Conservation (phyloP, 2,888 invertebrate species). For the Hanleya hanleyi region DNA sequence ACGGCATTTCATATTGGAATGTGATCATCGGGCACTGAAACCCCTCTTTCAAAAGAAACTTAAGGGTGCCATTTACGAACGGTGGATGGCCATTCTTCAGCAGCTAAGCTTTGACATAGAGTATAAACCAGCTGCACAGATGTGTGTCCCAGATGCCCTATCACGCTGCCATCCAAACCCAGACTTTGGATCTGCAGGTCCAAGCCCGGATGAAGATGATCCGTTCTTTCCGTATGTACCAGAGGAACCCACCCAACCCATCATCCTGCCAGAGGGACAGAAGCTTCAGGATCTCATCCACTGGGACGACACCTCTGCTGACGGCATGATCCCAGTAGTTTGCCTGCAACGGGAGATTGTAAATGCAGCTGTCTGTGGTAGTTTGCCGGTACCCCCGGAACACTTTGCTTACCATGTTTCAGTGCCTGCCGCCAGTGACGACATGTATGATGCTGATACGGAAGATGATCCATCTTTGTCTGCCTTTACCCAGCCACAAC, state of each 20-base stretch:
- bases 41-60: conserved; percentile 4
- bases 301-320: not conserved
- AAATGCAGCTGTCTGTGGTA: too few relatives aligned
- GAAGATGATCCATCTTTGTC: not conserved
- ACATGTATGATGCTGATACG: conserved; percentile 3
- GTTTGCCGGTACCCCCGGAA: too few relatives aligned
- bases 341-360: not conserved
- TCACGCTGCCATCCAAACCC: not conserved
- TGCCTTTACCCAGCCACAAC: not conserved
- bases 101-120: not conserved
- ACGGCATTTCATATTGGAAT: not conserved
- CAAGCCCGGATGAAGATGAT: conserved; percentile 4
- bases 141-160: not conserved
- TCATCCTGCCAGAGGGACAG: not conserved
- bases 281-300: not conserved
- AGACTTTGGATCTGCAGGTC: not conserved
- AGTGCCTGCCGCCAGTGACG: not conserved
- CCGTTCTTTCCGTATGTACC: conserved; percentile 9
- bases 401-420: too few relatives aligned
- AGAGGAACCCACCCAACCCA: not conserved
- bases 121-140: not conserved
- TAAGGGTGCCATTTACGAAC: not conserved
- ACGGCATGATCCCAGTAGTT: not conserved
- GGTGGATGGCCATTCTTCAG: conserved; percentile 1
- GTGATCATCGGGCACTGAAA: conserved; percentile 5